A percentile compares a stretch with the other conserved stretches of the same genome.
These are phyloP conservation scores for Erythrocercus mccallii DNA, from an alignment of 2,113 vertebrate species.

Conservation along the genomic window DNA sequence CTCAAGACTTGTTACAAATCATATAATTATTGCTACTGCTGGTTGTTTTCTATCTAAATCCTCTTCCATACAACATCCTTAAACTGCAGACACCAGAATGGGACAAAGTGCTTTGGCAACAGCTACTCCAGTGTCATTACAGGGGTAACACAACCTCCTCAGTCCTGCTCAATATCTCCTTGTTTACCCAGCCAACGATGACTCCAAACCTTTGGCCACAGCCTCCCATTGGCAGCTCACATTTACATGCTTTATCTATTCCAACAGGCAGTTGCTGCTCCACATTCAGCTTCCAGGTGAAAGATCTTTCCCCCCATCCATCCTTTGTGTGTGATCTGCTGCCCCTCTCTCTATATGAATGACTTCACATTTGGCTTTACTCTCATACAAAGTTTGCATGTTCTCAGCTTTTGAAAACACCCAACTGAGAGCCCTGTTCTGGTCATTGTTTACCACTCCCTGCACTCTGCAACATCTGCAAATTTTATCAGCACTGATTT, in stretches of 20 bases:
- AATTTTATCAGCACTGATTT: conserved; percentile 57
- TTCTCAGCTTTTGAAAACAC: conserved; percentile 54
- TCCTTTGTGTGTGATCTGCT: background rate
- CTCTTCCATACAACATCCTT: background rate
- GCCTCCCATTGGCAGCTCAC: background rate
- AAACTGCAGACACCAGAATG: background rate
- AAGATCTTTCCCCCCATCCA: background rate
- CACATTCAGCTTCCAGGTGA: conserved; percentile 32
- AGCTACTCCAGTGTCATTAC: background rate
- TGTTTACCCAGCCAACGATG: conserved; percentile 2
- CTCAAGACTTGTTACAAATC: background rate
- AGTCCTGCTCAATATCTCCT: background rate
- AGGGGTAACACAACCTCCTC: background rate
- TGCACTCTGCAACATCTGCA: conserved; percentile 63
- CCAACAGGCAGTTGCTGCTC: background rate
- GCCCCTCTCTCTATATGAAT: background rate
- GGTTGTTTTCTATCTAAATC: background rate
- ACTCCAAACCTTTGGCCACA: conserved; percentile 42
- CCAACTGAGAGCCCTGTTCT: conserved; percentile 54
- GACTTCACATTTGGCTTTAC: conserved; percentile 60
- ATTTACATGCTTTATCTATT: conserved; percentile 6
- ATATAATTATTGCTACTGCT: background rate
- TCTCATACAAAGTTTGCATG: conserved; percentile 12
- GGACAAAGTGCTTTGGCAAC: background rate
- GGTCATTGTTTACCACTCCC: conserved; percentile 66